A percentile compares a stretch with the other conserved stretches of the same genome.
Evolutionary conservation across 2,888 invertebrate genomes (phyloP).

Genomic region (Netelia melanura): DNA sequence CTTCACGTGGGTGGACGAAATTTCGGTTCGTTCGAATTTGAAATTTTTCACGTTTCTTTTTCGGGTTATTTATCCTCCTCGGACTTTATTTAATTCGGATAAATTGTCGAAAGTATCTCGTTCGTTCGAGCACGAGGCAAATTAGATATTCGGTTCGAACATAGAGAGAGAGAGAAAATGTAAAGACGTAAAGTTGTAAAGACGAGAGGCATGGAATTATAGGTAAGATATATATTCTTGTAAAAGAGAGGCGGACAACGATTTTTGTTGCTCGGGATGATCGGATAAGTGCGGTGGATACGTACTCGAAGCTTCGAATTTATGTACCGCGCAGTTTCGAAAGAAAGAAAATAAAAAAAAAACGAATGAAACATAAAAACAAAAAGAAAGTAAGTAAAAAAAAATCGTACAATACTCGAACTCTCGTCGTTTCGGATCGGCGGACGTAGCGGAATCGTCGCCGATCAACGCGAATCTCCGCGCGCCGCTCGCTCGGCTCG

Average conservation of each 20-base stretch:
- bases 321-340: conserved; percentile 25
- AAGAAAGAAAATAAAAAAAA: conserved; percentile 19
- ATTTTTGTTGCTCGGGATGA: conserved; percentile 16
- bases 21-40: no score
- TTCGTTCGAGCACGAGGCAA: no score
- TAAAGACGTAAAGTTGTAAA: neutral
- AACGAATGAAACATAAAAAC: conserved; percentile 22
- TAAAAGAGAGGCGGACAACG: neutral
- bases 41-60: no score
- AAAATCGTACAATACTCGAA: conserved; percentile 43
- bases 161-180: neutral
- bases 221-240: neutral
- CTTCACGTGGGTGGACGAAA: no score
- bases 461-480: conserved; percentile 7
- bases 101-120: no score
- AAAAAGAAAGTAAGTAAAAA: conserved; percentile 34
- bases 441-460: conserved; percentile 11
- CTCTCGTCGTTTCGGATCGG: conserved; percentile 11
- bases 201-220: neutral
- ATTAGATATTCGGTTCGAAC: neutral
- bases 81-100: no score
- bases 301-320: conserved; percentile 11
- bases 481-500: conserved; percentile 35
- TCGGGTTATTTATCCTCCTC: no score
- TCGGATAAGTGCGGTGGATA: conserved; percentile 18